Percentiles rank a stretch among this genome's conserved stretches.
Evolutionary conservation across 2,888 invertebrate species (phyloP).

Genomic region (Chloroclystis v-ata): DNA sequence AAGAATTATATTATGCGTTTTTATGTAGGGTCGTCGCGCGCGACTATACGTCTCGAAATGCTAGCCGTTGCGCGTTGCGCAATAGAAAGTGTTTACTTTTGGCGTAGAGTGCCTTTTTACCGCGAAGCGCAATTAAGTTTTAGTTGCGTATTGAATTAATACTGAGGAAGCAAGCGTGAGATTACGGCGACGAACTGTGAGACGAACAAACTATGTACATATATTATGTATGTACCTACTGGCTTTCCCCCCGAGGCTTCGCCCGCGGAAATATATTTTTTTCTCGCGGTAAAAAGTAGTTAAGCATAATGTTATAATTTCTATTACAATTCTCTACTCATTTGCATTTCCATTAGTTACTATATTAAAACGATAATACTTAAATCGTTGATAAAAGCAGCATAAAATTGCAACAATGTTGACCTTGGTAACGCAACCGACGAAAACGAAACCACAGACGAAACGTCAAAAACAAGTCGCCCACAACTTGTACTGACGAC

Average conservation of each 20-base stretch:
- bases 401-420: slow-evolving; percentile 8
- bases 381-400: no score
- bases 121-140: slow-evolving; percentile 26
- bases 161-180: slow-evolving; percentile 21
- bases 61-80: slow-evolving; percentile 15
- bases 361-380: no score
- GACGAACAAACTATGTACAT: not conserved
- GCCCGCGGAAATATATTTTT: no score
- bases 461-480: not conserved
- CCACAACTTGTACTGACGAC: not conserved
- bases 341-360: no score
- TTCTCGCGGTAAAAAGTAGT: no score
- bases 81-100: slow-evolving; percentile 32
- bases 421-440: slow-evolving; percentile 16
- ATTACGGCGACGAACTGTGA: not conserved
- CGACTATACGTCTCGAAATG: slow-evolving; percentile 14
- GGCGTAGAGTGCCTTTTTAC: slow-evolving; percentile 24
- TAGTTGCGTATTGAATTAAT: slow-evolving; percentile 18
- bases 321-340: no score
- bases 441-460: not conserved
- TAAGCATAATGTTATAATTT: no score
- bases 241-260: no score
- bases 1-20: not conserved
- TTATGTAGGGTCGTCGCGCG: not conserved
- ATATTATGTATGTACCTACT: not conserved